Base-by-base conservation (phyloP, 37 sponge, comb jelly and placozoan genomes). In the Tethya wilhelma region DNA sequence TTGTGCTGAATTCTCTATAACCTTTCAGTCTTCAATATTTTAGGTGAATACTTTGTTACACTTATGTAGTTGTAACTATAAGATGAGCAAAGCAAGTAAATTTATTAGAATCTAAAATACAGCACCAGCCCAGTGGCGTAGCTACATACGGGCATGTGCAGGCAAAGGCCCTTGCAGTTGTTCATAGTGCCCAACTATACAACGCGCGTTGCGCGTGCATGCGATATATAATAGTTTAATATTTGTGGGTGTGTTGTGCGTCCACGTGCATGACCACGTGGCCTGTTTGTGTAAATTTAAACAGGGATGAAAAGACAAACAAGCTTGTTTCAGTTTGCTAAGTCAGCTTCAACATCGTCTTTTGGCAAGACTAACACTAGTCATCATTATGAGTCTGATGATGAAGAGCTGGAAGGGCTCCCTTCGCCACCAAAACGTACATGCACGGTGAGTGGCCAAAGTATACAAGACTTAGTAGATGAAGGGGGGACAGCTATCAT, bases 71-170 rank as follows among this genome's bases (percentile, higher is more conserved):
- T n/a, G n/a, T n/a, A n/a, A n/a, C n/a, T n/a, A n/a, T n/a, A n/a
- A n/a, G n/a, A n/a, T n/a, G n/a, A n/a, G n/a, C n/a, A n/a, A n/a
- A n/a, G n/a, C n/a, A n/a, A n/a, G n/a, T n/a, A n/a, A n/a, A n/a
- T n/a, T n/a, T n/a, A n/a, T n/a, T n/a, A n/a, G n/a, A n/a, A n/a
- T n/a, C n/a, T n/a, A n/a, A n/a, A n/a, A n/a, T n/a, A n/a, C n/a
- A n/a, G n/a, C n/a, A n/a, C n/a, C n/a, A n/a, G n/a, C n/a, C n/a
- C 71, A 70, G 71, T 70, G 71, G 71, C 71, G 71, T 70, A 70
- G 71, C 71, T 70, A 70, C 71, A 38, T 20, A 17, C 37, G 49
- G 71, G 71, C 71, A 45, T 23, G 31, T 32, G 17, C 37, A 49
- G 71, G 71, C 71, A 45, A 23, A 43, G 44, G 71, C 71, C 71